Conservation (phyloP, 2,888 invertebrate genomes). For the Pollenia labialis region DNA sequence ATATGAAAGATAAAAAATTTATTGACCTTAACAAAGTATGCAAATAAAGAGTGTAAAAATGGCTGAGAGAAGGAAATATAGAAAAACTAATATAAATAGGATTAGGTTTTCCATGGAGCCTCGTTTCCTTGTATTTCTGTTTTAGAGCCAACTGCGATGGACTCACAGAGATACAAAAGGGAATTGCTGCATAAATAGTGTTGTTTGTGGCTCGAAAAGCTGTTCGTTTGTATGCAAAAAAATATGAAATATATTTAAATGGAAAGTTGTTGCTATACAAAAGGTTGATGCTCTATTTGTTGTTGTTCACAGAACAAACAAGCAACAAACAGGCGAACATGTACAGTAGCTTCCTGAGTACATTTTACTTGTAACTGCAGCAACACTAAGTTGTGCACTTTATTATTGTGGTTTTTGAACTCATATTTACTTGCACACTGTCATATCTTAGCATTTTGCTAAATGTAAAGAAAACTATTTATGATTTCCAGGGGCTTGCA, state of each 20-base stretch:
- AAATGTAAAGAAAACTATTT: slow-evolving; percentile 9
- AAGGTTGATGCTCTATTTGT: slow-evolving; percentile 36
- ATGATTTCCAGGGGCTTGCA: slow-evolving; percentile 3
- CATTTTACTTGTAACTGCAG: neutral
- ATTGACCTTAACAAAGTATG: slow-evolving; percentile 69
- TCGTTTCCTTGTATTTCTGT: neutral
- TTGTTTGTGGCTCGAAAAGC: slow-evolving; percentile 40
- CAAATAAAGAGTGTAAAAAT: slow-evolving; percentile 54
- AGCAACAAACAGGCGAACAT: neutral
- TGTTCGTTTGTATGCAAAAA: slow-evolving; percentile 6
- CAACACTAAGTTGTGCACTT: slow-evolving; percentile 46
- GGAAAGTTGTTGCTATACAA: slow-evolving; percentile 12
- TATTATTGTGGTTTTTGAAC: slow-evolving; percentile 45
- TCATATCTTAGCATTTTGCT: slow-evolving; percentile 43
- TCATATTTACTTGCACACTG: slow-evolving; percentile 1
- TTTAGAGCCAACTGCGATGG: slow-evolving; percentile 46
- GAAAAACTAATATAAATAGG: slow-evolving; percentile 64
- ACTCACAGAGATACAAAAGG: slow-evolving; percentile 23
- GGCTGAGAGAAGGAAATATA: slow-evolving; percentile 20
- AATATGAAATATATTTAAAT: slow-evolving; percentile 58
- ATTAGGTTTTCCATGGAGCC: slow-evolving; percentile 52
- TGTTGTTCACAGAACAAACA: slow-evolving; percentile 19
- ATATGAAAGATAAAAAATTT: slow-evolving; percentile 51
- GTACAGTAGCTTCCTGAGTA: neutral
- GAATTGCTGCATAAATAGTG: slow-evolving; percentile 45